These are phyloP conservation scores for Podarcis muralis DNA, from an alignment of 2,113 vertebrate species.

Conservation along the genomic window DNA sequence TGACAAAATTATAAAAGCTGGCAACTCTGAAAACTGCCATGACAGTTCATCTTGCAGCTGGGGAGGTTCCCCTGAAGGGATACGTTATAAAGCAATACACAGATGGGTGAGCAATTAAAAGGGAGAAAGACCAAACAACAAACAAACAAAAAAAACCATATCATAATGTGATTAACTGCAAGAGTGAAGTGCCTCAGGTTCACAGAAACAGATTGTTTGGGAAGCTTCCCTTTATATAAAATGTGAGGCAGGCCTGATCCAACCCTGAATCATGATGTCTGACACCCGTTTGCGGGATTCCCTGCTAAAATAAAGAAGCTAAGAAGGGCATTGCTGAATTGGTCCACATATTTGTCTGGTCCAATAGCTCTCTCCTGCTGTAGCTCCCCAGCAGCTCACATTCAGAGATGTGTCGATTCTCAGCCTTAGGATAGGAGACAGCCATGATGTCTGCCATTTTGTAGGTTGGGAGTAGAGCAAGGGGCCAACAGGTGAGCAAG, in stretches of 20 bases:
- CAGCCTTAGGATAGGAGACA: no score
- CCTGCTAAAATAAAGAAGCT: background rate
- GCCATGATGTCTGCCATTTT: no score
- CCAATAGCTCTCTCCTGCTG: background rate
- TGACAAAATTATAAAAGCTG: constrained; percentile 25
- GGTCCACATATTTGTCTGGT: background rate
- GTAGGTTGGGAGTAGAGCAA: no score
- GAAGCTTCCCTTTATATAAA: background rate
- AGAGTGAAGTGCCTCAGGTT: background rate
- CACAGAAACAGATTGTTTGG: background rate
- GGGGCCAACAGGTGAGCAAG: no score
- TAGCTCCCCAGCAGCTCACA: no score
- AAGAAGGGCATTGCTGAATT: background rate
- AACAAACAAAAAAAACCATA: constrained; percentile 7
- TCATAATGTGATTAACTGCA: constrained; percentile 2
- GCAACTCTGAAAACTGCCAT: constrained; percentile 6
- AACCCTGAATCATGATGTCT: background rate
- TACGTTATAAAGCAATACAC: constrained; percentile 22
- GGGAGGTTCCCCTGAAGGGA: constrained; percentile 8
- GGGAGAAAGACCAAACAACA: constrained; percentile 17
- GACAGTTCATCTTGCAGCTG: constrained; percentile 17
- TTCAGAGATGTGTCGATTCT: no score
- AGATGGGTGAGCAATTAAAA: constrained; percentile 26
- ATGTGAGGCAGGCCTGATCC: background rate
- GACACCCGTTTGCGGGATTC: background rate